Conservation (phyloP, 2,113 vertebrate genomes). For the Brachionichthys hirsutus region DNA sequence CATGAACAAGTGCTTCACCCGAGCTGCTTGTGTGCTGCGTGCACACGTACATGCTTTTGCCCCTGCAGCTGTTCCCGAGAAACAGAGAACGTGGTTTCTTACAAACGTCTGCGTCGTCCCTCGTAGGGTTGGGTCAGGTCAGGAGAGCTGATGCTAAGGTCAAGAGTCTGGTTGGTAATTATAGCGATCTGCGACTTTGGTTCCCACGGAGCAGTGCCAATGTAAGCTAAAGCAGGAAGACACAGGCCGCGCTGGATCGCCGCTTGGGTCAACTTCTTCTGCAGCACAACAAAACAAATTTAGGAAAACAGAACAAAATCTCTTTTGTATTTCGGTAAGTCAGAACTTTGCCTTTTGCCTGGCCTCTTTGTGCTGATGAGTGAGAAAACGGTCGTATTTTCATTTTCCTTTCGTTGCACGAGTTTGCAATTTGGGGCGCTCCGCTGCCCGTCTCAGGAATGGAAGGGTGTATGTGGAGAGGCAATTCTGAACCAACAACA, state of each 20-base stretch:
- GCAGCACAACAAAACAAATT: slow-evolving; percentile 29
- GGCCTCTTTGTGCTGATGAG: too few relatives aligned
- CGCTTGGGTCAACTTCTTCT: slow-evolving; percentile 16
- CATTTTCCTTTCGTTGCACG: neutral
- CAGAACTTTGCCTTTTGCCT: too few relatives aligned
- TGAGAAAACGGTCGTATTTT: too few relatives aligned
- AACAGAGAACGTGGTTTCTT: slow-evolving; percentile 15
- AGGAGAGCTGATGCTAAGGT: slow-evolving; percentile 49
- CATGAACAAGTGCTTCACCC: slow-evolving; percentile 51
- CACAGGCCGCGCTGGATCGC: slow-evolving; percentile 13
- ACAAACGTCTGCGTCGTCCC: slow-evolving; percentile 22
- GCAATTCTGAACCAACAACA: slow-evolving; percentile 42
- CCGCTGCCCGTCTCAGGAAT: neutral
- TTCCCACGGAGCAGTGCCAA: slow-evolving; percentile 56
- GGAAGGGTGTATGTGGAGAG: slow-evolving; percentile 21
- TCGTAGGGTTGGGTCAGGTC: slow-evolving; percentile 42
- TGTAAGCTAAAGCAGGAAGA: slow-evolving; percentile 26
- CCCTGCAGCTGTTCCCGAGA: slow-evolving; percentile 71
- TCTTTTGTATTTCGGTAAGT: too few relatives aligned
- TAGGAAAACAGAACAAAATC: slow-evolving; percentile 16
- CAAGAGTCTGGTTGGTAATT: slow-evolving; percentile 56
- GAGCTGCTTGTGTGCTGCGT: slow-evolving; percentile 28
- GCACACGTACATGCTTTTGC: slow-evolving; percentile 19
- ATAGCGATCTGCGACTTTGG: slow-evolving; percentile 54
- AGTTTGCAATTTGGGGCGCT: neutral